Evolutionary conservation across 2,888 invertebrate genomes (phyloP).

Genomic region (Helobdella robusta): DNA sequence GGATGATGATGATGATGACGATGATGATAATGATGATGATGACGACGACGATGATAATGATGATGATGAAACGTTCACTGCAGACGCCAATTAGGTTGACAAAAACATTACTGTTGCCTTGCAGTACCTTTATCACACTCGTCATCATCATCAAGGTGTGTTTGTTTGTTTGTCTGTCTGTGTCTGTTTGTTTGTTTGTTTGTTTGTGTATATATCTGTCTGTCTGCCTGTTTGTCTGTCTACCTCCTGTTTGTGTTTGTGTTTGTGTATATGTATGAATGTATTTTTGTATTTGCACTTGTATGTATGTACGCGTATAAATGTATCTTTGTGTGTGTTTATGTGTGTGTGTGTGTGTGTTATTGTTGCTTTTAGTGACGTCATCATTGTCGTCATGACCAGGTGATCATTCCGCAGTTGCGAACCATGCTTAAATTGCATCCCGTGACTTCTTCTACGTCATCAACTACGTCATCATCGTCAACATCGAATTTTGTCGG

Average conservation of each 20-base stretch:
- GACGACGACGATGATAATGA: neutral
- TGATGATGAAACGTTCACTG: neutral
- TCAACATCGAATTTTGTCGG: slow-evolving; percentile 3
- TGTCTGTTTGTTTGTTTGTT: no score
- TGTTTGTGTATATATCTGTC: no score
- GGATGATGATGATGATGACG: slow-evolving; percentile 19
- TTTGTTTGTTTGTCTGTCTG: no score
- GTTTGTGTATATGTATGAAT: no score
- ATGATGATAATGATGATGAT: slow-evolving; percentile 7
- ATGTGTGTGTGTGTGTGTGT: no score
- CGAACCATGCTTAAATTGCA: neutral
- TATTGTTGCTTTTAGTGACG: no score
- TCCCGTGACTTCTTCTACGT: neutral
- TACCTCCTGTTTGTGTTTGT: no score
- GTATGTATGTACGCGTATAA: no score
- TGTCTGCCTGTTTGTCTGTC: no score
- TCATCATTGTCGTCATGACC: no score
- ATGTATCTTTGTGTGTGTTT: no score
- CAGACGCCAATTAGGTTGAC: slow-evolving; percentile 54
- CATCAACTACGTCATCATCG: neutral
- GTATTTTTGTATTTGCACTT: no score
- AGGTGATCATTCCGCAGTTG: slow-evolving; percentile 19
- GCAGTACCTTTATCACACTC: slow-evolving; percentile 50
- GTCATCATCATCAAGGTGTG: slow-evolving; percentile 37
- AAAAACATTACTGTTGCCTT: slow-evolving; percentile 57